Conservation (phyloP, 2,113 vertebrate species). For the Vulpes vulpes region DNA sequence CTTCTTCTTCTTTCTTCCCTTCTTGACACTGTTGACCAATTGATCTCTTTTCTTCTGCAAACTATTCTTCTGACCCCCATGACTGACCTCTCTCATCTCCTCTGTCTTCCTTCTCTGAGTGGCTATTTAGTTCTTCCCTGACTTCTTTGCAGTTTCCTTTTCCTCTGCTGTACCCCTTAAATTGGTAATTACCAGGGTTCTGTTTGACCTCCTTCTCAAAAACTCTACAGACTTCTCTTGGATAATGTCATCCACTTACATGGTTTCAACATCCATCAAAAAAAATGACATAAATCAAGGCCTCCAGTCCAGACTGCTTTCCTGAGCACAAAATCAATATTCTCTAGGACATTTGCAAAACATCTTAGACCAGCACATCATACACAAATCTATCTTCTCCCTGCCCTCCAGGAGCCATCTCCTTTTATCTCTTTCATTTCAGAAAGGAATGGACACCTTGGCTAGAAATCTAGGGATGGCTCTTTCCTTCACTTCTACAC, state of each 20-base stretch:
- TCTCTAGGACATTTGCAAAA: not conserved
- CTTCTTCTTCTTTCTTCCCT: not conserved
- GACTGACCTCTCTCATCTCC: not conserved
- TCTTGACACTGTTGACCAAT: not conserved
- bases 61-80: not conserved
- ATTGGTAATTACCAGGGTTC: not conserved
- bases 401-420: not conserved
- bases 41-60: not conserved
- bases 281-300: not conserved
- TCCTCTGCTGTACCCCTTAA: not conserved
- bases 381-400: not conserved
- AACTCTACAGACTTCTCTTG: not conserved
- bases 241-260: not conserved
- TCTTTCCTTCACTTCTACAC: not conserved
- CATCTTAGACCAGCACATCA: not conserved
- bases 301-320: not conserved
- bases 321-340: not conserved
- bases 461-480: not conserved
- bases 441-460: not conserved
- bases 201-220: not conserved
- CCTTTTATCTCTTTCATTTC: not conserved
- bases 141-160: not conserved
- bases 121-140: not conserved
- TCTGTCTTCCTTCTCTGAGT: not conserved
- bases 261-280: conserved; percentile 23